Conservation (phyloP, 2,797 vertebrate genomes). For the Neosilurus hyrtlii region DNA sequence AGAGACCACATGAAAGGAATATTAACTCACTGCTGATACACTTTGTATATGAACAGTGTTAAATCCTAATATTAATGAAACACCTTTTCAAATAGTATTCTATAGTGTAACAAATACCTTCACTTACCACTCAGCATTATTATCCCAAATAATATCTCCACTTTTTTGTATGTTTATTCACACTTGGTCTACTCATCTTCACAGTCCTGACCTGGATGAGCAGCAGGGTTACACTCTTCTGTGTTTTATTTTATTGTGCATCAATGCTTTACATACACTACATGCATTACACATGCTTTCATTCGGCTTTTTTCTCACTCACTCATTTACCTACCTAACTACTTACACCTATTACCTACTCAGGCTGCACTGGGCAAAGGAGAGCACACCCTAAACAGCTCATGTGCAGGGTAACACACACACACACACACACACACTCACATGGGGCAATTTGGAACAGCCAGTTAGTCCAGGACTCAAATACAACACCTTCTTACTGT, state of each 20-base stretch:
- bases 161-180: neutral
- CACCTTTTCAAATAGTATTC: neutral
- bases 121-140: neutral
- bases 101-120: neutral
- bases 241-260: neutral
- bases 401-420: no score
- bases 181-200: neutral
- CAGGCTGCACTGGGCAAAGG: no score
- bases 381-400: no score
- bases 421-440: no score
- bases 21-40: no score
- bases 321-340: no score
- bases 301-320: no score
- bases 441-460: no score
- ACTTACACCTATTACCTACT: no score
- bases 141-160: neutral
- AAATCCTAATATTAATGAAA: neutral
- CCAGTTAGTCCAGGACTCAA: no score
- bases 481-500: no score
- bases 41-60: neutral
- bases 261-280: neutral
- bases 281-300: no score
- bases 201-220: neutral
- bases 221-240: neutral
- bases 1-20: slow-evolving; percentile 23